phyloP scores from a whole-genome alignment of 1,140 invertebrate species.

The Heliconius himera region DNA sequence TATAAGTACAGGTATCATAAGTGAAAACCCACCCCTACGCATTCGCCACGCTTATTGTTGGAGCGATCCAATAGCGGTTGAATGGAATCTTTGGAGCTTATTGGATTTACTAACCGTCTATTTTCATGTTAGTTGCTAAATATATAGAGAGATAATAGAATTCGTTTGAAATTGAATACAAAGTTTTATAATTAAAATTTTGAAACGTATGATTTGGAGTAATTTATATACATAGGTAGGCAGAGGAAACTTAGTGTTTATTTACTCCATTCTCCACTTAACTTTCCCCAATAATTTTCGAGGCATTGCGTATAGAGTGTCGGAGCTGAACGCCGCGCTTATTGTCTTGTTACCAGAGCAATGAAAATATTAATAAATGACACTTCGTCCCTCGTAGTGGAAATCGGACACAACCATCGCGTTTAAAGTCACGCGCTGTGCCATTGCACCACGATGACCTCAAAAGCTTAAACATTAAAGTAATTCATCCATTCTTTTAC shows the following conservation, averaged over 20 bases:
- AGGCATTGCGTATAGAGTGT: too few relatives aligned
- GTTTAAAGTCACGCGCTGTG: too few relatives aligned
- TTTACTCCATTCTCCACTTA: too few relatives aligned
- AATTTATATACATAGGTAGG: neutral
- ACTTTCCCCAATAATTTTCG: too few relatives aligned
- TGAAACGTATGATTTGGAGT: neutral
- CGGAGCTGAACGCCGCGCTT: too few relatives aligned
- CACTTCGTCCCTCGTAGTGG: too few relatives aligned
- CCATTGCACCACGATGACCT: too few relatives aligned
- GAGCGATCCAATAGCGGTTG: neutral
- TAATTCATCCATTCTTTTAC: neutral
- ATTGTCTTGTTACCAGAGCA: too few relatives aligned
- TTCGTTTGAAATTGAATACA: neutral
- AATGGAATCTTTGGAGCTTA: neutral
- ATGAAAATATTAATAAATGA: too few relatives aligned
- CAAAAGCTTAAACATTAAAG: neutral
- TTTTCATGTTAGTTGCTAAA: neutral
- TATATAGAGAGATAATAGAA: neutral
- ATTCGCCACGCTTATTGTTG: neutral
- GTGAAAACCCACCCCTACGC: neutral
- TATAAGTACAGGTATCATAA: neutral
- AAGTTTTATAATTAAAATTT: neutral
- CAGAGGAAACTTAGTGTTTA: too few relatives aligned
- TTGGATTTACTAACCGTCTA: neutral
- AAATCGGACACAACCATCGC: too few relatives aligned